phyloP scores from a whole-genome alignment of 2,113 vertebrate species.

The Scartelaos histophorus region DNA sequence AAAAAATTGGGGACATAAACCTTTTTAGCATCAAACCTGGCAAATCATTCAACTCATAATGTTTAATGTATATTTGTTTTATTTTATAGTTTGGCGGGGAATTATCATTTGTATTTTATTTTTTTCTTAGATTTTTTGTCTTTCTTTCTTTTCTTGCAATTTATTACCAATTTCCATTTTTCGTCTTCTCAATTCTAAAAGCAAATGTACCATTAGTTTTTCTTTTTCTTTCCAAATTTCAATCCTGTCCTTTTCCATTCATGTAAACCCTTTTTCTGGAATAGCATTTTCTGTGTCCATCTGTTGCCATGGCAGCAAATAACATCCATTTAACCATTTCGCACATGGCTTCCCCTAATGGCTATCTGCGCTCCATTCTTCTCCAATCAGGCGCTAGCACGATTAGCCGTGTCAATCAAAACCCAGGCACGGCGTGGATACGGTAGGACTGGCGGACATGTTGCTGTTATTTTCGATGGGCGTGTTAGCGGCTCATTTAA shows the following conservation, averaged over 20 bases:
- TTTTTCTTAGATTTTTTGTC: no score
- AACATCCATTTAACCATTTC: slow-evolving; percentile 67
- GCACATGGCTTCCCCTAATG: slow-evolving; percentile 71
- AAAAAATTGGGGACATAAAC: no score
- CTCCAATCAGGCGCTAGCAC: slow-evolving; percentile 67
- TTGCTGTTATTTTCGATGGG: slow-evolving; percentile 51
- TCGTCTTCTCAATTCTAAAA: no score
- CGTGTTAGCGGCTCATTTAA: slow-evolving; percentile 53
- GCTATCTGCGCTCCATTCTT: slow-evolving; percentile 62
- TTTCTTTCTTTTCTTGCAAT: no score
- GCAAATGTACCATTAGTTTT: no score
- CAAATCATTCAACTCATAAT: no score
- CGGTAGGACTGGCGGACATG: slow-evolving; percentile 37
- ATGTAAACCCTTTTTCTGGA: slow-evolving; percentile 27
- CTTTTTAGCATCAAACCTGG: no score
- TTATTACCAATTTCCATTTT: no score
- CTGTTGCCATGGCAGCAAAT: slow-evolving; percentile 80
- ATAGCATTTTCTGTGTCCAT: slow-evolving; percentile 38
- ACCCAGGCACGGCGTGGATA: slow-evolving; percentile 40
- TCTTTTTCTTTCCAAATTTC: slow-evolving; percentile 63
- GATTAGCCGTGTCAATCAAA: slow-evolving; percentile 71
- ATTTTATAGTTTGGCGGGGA: no score
- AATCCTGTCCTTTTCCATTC: slow-evolving; percentile 8
- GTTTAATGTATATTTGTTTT: no score
- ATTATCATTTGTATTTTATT: no score